Conservation (phyloP, 2,888 invertebrate species). For the Tortricodes alternella region DNA sequence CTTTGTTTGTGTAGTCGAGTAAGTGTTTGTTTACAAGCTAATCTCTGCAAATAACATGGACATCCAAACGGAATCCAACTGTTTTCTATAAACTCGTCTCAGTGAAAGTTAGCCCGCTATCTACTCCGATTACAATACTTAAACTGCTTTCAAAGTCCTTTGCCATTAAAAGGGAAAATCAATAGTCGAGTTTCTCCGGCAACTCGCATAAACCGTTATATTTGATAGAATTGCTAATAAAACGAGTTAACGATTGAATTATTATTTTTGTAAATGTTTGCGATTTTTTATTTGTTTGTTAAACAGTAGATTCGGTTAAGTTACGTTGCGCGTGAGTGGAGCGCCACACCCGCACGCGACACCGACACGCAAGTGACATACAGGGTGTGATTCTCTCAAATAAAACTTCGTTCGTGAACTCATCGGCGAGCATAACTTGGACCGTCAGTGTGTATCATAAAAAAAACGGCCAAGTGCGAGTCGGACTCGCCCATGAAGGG, state of each 20-base stretch:
- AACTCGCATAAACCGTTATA: conserved; percentile 8
- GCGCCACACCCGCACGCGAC: conserved; percentile 24
- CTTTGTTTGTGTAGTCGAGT: conserved; percentile 8
- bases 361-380: conserved; percentile 25
- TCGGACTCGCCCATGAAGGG: too few species aligned
- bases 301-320: conserved; percentile 1
- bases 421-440: too few species aligned
- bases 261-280: neutral
- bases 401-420: too few species aligned
- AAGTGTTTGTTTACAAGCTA: conserved; percentile 12
- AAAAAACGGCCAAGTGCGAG: too few species aligned
- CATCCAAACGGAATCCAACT: neutral
- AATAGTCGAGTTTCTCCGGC: conserved; percentile 15
- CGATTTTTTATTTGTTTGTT: conserved; percentile 6
- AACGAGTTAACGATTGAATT: neutral
- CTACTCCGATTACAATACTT: conserved; percentile 27
- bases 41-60: conserved; percentile 19
- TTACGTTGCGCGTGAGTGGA: conserved; percentile 22
- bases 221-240: neutral
- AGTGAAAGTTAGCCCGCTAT: conserved; percentile 27
- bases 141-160: conserved; percentile 26
- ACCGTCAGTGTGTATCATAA: too few species aligned
- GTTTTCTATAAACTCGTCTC: conserved; percentile 37
- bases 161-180: conserved; percentile 26
- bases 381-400: too few species aligned